A percentile compares a stretch with the other conserved stretches of the same genome.
These are phyloP conservation scores for Lumbricus terrestris DNA, from an alignment of 2,888 invertebrate species.

Conservation along the genomic window DNA sequence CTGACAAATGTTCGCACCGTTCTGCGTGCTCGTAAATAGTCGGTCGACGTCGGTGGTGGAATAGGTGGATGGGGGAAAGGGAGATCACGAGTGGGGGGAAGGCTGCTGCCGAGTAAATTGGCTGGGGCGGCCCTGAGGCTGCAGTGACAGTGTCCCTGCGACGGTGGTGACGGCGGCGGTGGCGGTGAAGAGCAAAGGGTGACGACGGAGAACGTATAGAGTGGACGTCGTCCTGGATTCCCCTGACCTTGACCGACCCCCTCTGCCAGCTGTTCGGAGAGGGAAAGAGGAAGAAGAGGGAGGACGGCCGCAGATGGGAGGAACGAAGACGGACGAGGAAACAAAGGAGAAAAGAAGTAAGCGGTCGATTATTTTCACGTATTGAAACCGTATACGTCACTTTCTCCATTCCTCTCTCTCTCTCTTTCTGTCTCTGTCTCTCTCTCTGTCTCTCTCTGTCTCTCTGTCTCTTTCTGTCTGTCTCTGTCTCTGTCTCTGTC, in stretches of 20 bases:
- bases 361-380: background rate
- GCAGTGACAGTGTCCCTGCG: background rate
- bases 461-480: too few relatives aligned
- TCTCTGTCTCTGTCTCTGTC: too few relatives aligned
- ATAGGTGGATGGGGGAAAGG: background rate
- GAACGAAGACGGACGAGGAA: background rate
- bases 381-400: background rate
- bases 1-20: background rate
- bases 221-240: background rate
- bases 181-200: background rate
- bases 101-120: background rate
- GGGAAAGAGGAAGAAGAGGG: background rate
- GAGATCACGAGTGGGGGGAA: background rate
- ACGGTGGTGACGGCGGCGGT: too few relatives aligned
- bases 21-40: background rate
- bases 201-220: background rate
- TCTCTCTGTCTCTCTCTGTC: too few relatives aligned
- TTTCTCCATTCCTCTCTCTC: too few relatives aligned
- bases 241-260: background rate
- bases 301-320: background rate
- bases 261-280: too few relatives aligned
- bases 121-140: background rate
- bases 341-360: too few relatives aligned
- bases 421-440: too few relatives aligned
- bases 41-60: too few relatives aligned